Base-by-base conservation (phyloP, 2,797 vertebrate species). In the Propithecus deckenii region DNA sequence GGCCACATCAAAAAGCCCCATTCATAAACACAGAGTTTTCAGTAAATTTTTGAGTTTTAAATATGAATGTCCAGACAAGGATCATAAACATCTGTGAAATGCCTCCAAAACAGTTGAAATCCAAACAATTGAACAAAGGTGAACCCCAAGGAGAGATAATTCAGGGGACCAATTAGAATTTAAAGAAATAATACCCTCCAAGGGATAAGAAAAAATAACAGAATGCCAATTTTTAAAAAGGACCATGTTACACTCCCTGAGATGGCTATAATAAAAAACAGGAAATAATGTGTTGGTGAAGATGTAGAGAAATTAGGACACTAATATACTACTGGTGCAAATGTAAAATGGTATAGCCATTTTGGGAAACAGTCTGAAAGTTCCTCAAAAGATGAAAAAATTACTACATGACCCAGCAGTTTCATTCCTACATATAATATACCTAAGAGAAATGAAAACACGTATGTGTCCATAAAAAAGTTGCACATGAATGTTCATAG, bases 1-100 rank as follows among this genome's bases (percentile, higher is more conserved):
- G 65, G 65, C 43, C 38, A 23, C 15, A 28, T 94, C 55, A 43
- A 20, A 83, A 89, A 76, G 28, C n/a, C n/a, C 63, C 41, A 32
- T 84, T 89, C 48, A 38, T 75, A 52, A 83, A 72, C 35, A 17
- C 7, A 81, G 32, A 7, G 3, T 57, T 69, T 52, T 72, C 48
- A 83, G 41, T 83, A 83, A n/a, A 59, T 67, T 89, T 94, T 84
- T 76, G 18, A 89, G 25, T 43, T 89, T 94, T 84, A 84, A 94
- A 75, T 30, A 46, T 48, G n/a, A 89, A 59, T 84, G 48, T 30
- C 23, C 35, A 92, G 59, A 50, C 11, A 48, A 7, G 25, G 1
- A 75, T 67, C 48, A 86, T 78, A 6, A 25, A 14, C 11, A 67
- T 92, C n/a, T 86, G 30, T 57, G 50, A 79, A 92, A 86, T 78